A percentile compares a stretch with the other conserved stretches of the same genome.
phyloP scores from a whole-genome alignment of 2,888 invertebrate species.

The Disparrhopalites patrizii region DNA sequence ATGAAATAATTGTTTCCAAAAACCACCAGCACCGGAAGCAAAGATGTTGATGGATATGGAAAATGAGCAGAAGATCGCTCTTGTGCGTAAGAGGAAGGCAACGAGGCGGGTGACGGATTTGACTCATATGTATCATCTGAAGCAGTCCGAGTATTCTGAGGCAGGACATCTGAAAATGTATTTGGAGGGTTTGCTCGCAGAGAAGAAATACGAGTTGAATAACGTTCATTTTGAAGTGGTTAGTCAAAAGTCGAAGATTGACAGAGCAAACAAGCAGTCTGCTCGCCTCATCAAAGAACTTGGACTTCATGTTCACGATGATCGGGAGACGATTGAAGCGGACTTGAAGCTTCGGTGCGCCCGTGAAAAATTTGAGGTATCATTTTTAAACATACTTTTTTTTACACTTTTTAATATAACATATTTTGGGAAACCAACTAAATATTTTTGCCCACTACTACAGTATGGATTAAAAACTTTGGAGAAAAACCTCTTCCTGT shows the following conservation, averaged over 20 bases:
- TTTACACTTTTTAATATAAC: not conserved
- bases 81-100: conserved; percentile 50
- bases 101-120: conserved; percentile 26
- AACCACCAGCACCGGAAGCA: conserved; percentile 55
- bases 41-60: conserved; percentile 57
- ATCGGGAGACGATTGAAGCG: conserved; percentile 30
- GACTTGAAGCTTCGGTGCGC: conserved; percentile 40
- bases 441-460: not conserved
- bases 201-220: conserved; percentile 40
- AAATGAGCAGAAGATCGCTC: conserved; percentile 53
- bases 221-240: conserved; percentile 36
- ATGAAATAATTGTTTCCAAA: conserved; percentile 26
- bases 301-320: conserved; percentile 22
- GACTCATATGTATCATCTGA: not conserved
- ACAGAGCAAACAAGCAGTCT: conserved; percentile 36
- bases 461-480: conserved; percentile 38
- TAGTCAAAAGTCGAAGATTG: conserved; percentile 43
- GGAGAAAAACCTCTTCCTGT: conserved; percentile 30
- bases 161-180: conserved; percentile 11
- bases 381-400: no score
- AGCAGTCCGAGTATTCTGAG: conserved; percentile 22
- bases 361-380: conserved; percentile 43
- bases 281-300: conserved; percentile 31
- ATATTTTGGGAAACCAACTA: not conserved
- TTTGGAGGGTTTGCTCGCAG: conserved; percentile 29